Conservation (phyloP, 2,888 invertebrate genomes). For the Trisateles emortualis region DNA sequence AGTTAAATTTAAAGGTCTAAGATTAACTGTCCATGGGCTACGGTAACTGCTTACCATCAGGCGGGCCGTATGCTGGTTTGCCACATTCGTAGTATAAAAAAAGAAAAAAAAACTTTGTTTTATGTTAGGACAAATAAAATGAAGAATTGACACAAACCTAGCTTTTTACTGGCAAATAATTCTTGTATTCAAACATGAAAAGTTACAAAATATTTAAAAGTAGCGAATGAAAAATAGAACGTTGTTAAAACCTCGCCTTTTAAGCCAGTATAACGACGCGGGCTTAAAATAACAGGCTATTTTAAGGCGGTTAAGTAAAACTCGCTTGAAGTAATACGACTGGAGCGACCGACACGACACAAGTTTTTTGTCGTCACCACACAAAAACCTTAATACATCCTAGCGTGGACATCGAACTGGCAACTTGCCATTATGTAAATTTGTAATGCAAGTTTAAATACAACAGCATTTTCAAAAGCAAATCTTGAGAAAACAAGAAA, state of each 20-base stretch:
- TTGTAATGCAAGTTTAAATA: conserved; percentile 7
- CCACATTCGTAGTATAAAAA: too few relatives aligned
- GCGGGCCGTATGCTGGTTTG: too few relatives aligned
- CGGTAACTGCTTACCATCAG: too few relatives aligned
- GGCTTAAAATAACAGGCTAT: conserved; percentile 1
- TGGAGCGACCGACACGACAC: not conserved
- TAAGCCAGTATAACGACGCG: not conserved
- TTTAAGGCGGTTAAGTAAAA: conserved; percentile 2
- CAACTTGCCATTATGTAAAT: conserved; percentile 9
- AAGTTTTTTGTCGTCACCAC: not conserved
- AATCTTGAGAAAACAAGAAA: conserved; percentile 1
- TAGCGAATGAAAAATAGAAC: not conserved
- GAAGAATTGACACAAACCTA: too few relatives aligned
- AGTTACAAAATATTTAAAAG: not conserved
- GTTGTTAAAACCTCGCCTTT: not conserved
- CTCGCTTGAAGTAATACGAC: not conserved
- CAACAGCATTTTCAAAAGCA: conserved; percentile 5
- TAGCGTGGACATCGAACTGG: conserved; percentile 7
- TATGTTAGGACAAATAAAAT: too few relatives aligned
- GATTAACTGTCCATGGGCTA: too few relatives aligned
- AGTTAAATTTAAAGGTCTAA: too few relatives aligned
- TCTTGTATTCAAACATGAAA: not conserved
- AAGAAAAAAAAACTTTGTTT: too few relatives aligned
- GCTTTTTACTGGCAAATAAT: not conserved
- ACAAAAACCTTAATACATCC: conserved; percentile 1